phyloP scores from a whole-genome alignment of 1,140 invertebrate genomes.

The Holotrichia oblita region DNA sequence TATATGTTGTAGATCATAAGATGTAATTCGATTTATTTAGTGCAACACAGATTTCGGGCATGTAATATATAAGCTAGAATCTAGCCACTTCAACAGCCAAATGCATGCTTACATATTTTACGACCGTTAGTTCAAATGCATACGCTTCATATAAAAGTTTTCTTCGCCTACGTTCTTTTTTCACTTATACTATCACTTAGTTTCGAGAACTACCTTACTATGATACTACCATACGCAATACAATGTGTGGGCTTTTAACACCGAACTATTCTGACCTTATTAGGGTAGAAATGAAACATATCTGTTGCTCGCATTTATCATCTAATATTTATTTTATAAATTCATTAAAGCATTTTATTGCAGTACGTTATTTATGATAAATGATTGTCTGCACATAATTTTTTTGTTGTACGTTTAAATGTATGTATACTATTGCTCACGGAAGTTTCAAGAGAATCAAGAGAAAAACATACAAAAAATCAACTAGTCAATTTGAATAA shows the following conservation, averaged over 20 bases:
- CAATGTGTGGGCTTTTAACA: slow-evolving; percentile 9
- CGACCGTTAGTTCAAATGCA: neutral
- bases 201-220: neutral
- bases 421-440: too few species aligned
- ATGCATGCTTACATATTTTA: neutral
- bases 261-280: neutral
- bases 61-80: neutral
- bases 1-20: too few species aligned
- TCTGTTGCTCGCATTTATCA: neutral
- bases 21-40: too few species aligned
- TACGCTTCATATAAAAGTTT: neutral
- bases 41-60: too few species aligned
- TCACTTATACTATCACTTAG: neutral
- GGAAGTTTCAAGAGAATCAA: too few species aligned
- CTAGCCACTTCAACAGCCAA: neutral
- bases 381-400: too few species aligned
- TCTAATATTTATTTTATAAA: neutral
- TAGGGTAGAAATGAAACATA: slow-evolving; percentile 6
- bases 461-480: too few species aligned
- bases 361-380: too few species aligned
- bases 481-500: too few species aligned
- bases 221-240: neutral
- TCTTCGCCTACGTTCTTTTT: neutral
- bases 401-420: too few species aligned
- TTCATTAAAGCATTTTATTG: neutral